Evolutionary conservation across 2,113 vertebrate genomes (phyloP).

Genomic region (Pyrgilauda ruficollis): DNA sequence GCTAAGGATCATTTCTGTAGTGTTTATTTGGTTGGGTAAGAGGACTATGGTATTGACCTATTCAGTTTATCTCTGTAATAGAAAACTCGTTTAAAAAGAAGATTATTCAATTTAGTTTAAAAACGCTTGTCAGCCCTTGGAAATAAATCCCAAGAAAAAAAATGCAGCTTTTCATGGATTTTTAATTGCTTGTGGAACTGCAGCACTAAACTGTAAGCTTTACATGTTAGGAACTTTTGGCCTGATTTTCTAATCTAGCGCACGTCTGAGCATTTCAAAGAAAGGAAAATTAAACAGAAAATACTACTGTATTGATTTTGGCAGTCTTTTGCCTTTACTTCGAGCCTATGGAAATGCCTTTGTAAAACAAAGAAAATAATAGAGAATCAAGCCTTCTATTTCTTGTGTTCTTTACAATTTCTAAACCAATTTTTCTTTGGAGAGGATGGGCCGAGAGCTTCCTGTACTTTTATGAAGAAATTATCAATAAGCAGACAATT

Average conservation of each 20-base stretch:
- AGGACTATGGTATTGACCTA: background rate
- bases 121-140: background rate
- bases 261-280: background rate
- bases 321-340: background rate
- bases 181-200: background rate
- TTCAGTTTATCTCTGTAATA: background rate
- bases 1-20: background rate
- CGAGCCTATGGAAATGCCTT: background rate
- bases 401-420: background rate
- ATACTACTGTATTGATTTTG: background rate
- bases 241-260: background rate
- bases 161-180: background rate
- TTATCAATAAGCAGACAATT: background rate
- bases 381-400: background rate
- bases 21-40: background rate
- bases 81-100: background rate
- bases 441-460: rapidly evolving
- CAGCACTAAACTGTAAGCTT: background rate
- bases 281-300: background rate
- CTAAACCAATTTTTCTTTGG: background rate
- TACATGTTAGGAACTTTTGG: background rate
- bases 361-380: background rate
- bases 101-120: background rate
- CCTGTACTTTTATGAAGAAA: background rate
- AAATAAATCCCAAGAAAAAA: background rate